A percentile compares a stretch with the other conserved stretches of the same genome.
Evolutionary conservation across 1,140 invertebrate genomes (phyloP).

Genomic region (Drosophila triauraria): DNA sequence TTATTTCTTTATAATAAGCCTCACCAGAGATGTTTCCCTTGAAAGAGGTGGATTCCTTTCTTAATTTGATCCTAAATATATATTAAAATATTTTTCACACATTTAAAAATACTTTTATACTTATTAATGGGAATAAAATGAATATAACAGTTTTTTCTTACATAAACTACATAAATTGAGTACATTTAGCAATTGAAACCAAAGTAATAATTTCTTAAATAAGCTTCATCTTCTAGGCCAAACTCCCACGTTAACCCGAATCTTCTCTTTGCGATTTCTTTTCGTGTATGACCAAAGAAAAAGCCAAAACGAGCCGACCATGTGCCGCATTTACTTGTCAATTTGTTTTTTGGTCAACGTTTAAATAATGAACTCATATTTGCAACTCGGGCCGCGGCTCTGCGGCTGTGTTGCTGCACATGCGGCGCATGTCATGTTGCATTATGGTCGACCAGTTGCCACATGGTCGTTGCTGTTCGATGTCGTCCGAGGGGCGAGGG

Average conservation of each 20-base stretch:
- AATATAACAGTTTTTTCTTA: too few species aligned
- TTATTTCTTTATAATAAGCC: too few species aligned
- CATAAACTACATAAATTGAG: too few species aligned
- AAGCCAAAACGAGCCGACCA: conserved; percentile 52
- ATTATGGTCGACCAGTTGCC: conserved; percentile 70
- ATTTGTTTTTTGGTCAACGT: conserved; percentile 84
- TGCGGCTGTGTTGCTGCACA: conserved; percentile 74
- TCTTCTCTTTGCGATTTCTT: not conserved
- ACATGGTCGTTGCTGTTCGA: conserved; percentile 35
- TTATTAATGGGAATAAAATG: too few species aligned
- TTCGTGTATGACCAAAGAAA: conserved; percentile 22
- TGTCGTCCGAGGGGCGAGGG: conserved; percentile 13
- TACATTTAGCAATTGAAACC: too few species aligned
- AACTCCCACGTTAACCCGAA: not conserved
- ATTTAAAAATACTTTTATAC: too few species aligned
- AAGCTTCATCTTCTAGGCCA: not conserved
- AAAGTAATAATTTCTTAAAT: too few species aligned
- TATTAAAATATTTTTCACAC: too few species aligned
- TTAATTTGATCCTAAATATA: too few species aligned
- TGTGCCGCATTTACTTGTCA: conserved; percentile 80
- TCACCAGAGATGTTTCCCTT: too few species aligned
- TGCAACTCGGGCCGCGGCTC: conserved; percentile 69
- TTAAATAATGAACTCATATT: conserved; percentile 85
- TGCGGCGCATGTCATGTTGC: conserved; percentile 83
- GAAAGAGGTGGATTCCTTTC: too few species aligned